Conservation (phyloP, 1,140 invertebrate species). For the Lordiphosa stackelbergi region DNA sequence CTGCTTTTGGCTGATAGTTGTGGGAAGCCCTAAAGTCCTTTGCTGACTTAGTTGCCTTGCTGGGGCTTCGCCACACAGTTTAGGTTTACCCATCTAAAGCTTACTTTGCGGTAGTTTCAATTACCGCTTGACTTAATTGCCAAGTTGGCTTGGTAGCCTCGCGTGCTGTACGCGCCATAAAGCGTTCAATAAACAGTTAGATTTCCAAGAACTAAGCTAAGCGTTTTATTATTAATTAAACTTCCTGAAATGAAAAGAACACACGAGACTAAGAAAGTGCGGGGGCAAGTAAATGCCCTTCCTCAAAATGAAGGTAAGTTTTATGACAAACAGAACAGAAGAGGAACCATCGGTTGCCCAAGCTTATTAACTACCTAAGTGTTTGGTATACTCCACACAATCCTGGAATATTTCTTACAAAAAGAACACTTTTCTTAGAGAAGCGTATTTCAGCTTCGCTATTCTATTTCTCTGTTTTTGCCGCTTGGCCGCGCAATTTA, state of each 20-base stretch:
- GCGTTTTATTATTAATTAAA: slow-evolving; percentile 70
- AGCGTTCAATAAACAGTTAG: slow-evolving; percentile 71
- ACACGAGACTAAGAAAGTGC: slow-evolving; percentile 1
- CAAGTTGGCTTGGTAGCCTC: slow-evolving; percentile 10
- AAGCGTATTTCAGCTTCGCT: slow-evolving; percentile 26
- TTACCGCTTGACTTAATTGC: slow-evolving; percentile 62
- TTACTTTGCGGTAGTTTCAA: slow-evolving; percentile 66
- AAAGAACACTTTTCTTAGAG: background rate
- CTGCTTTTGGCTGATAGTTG: slow-evolving; percentile 11
- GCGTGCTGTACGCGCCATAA: slow-evolving; percentile 71
- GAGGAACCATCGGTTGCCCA: no score
- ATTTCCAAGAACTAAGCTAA: slow-evolving; percentile 59
- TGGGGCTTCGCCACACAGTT: slow-evolving; percentile 56
- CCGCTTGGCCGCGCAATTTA: slow-evolving; percentile 70
- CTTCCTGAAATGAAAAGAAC: slow-evolving; percentile 46
- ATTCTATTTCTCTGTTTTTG: slow-evolving; percentile 21
- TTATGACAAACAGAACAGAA: no score
- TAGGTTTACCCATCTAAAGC: slow-evolving; percentile 33
- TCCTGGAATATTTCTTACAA: no score
- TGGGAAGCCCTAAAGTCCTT: slow-evolving; percentile 35
- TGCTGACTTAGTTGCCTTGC: slow-evolving; percentile 2
- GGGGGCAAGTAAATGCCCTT: background rate
- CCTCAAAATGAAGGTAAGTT: no score
- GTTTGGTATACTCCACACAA: no score
- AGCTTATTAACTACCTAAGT: no score